Evolutionary conservation across 2,113 vertebrate genomes (phyloP).

Genomic region (Crotalus tigris): DNA sequence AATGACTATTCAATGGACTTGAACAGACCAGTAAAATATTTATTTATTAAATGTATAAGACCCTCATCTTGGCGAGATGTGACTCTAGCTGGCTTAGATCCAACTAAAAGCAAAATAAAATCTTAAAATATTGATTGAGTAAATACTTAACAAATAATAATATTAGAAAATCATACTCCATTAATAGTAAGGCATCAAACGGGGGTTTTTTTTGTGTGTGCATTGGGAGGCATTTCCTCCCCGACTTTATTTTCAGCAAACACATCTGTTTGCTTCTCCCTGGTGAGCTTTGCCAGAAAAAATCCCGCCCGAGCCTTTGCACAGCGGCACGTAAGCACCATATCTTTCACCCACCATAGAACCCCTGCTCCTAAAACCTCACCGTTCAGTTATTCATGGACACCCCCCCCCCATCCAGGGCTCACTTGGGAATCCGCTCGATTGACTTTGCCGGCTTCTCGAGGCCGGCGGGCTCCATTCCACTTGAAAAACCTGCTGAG

Average conservation of each 20-base stretch:
- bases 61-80: too few relatives aligned
- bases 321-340: rapidly evolving
- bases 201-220: not conserved
- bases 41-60: not conserved
- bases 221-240: not conserved
- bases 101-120: not conserved
- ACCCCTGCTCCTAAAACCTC: not conserved
- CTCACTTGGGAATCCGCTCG: not conserved
- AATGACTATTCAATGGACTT: not conserved
- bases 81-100: too few relatives aligned
- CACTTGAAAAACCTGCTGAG: not conserved
- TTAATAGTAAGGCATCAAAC: not conserved
- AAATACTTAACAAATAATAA: not conserved
- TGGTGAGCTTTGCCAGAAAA: not conserved
- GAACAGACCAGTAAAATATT: not conserved
- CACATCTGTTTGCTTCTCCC: not conserved
- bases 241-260: not conserved
- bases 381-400: not conserved
- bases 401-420: not conserved
- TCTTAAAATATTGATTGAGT: not conserved
- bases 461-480: not conserved
- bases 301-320: rapidly evolving
- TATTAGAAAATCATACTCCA: not conserved
- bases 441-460: not conserved
- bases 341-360: not conserved